Conservation (phyloP, 1,140 invertebrate species). For the Drosophila oshimai region DNA sequence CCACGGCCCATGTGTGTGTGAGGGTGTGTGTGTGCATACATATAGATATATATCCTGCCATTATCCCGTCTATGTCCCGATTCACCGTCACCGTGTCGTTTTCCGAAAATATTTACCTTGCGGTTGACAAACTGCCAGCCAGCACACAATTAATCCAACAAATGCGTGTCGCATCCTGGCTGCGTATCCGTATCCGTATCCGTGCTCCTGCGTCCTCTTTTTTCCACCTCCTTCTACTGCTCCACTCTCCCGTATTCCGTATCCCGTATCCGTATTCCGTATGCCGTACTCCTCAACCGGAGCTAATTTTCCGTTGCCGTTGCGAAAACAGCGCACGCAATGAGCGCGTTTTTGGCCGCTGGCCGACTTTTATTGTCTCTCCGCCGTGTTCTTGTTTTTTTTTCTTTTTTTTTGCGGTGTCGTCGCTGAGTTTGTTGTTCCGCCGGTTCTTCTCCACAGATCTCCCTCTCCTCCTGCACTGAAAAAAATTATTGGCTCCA, state of each 20-base stretch:
- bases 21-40: background rate
- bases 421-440: constrained; percentile 31
- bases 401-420: constrained; percentile 36
- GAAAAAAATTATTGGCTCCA: background rate
- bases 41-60: constrained; percentile 35
- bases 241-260: constrained; percentile 4
- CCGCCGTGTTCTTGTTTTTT: no score
- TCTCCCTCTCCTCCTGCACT: background rate
- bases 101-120: constrained; percentile 81
- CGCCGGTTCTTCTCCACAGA: background rate
- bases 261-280: background rate
- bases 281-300: background rate
- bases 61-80: constrained; percentile 40
- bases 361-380: constrained; percentile 72
- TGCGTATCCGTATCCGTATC: constrained; percentile 10
- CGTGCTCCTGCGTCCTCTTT: background rate
- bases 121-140: constrained; percentile 80
- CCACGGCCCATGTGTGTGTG: constrained; percentile 4
- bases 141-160: constrained; percentile 80
- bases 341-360: constrained; percentile 76
- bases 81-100: constrained; percentile 14
- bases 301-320: constrained; percentile 58
- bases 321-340: constrained; percentile 73
- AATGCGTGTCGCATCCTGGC: constrained; percentile 73
- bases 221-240: background rate